A percentile compares a stretch with the other conserved stretches of the same genome.
Conservation (phyloP, 2,113 vertebrate genomes). For the Benitochromis conjunctus region DNA sequence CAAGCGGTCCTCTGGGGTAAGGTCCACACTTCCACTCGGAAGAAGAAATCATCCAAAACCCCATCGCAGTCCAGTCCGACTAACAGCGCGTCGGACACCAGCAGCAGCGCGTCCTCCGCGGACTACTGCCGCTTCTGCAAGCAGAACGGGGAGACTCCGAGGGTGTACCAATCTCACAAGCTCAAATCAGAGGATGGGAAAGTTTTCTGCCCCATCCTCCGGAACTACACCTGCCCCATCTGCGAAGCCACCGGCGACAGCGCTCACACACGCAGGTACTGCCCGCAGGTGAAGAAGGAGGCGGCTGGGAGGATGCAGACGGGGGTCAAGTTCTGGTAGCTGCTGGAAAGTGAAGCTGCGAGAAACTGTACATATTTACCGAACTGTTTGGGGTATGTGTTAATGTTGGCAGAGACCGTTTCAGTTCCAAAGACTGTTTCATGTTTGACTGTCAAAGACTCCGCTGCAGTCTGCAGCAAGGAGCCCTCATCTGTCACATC, state of each 20-base stretch:
- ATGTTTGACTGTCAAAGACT: background rate
- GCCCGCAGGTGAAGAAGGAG: constrained; percentile 44
- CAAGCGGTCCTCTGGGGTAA: background rate
- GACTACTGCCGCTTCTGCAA: constrained; percentile 74
- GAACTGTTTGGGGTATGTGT: background rate
- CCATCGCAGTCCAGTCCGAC: background rate
- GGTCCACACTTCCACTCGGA: background rate
- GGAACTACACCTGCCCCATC: constrained; percentile 78
- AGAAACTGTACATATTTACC: background rate
- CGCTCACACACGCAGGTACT: constrained; percentile 83
- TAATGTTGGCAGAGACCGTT: background rate
- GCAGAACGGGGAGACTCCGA: constrained; percentile 77
- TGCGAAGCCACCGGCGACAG: constrained; percentile 75
- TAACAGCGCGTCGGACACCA: constrained; percentile 34
- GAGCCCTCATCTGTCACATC: background rate
- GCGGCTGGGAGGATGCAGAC: background rate
- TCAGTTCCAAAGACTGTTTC: background rate
- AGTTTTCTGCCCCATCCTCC: constrained; percentile 78
- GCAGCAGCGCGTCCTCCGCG: background rate
- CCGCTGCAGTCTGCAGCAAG: background rate
- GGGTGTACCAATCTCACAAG: constrained; percentile 75
- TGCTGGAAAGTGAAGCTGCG: background rate
- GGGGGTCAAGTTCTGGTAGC: background rate
- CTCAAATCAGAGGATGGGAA: constrained; percentile 72
- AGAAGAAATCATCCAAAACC: background rate